Conservation (phyloP, 64 coral and sea anemone species). For the Montipora sp. region DNA sequence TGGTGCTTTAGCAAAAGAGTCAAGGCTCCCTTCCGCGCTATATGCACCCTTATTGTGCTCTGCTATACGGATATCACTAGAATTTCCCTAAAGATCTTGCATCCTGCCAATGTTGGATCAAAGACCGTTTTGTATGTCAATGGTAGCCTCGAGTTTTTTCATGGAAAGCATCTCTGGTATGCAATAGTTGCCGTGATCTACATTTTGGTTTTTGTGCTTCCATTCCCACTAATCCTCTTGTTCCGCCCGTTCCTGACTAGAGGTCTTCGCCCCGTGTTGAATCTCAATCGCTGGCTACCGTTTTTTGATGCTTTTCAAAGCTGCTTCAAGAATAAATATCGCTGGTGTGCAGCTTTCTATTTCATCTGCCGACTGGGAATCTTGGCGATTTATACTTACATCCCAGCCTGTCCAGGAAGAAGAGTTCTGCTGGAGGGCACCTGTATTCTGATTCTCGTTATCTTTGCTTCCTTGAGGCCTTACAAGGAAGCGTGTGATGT, state of each 20-base stretch:
- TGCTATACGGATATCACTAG: conserved; percentile 81
- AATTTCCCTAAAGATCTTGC: conserved; percentile 74
- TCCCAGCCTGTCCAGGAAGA: conserved; percentile 5
- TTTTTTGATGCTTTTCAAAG: conserved; percentile 53
- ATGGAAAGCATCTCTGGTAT: conserved; percentile 65
- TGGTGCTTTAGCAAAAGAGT: conserved; percentile 67
- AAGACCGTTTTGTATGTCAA: conserved; percentile 22
- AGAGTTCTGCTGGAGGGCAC: conserved; percentile 41
- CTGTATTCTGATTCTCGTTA: conserved; percentile 64
- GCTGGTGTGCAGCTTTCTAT: conserved; percentile 80
- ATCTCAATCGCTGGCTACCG: conserved; percentile 28
- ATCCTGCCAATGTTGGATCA: conserved; percentile 37
- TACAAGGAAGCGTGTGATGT: conserved; percentile 66
- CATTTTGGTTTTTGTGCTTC: conserved; percentile 21
- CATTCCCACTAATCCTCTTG: conserved; percentile 64
- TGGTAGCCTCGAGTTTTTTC: conserved; percentile 61
- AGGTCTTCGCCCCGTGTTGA: conserved; percentile 25
- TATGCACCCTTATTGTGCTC: conserved; percentile 83
- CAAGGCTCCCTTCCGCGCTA: conserved; percentile 63
- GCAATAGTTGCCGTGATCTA: conserved; percentile 25
- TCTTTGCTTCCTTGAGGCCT: conserved; percentile 73
- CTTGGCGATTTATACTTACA: conserved; percentile 38
- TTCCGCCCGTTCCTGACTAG: not conserved
- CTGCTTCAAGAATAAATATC: conserved; percentile 75
- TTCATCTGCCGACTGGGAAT: conserved; percentile 69